Percentiles rank a stretch among this genome's conserved stretches.
These are phyloP conservation scores for Zhengitettix transpicula DNA, from an alignment of 2,888 invertebrate species.

Conservation along the genomic window DNA sequence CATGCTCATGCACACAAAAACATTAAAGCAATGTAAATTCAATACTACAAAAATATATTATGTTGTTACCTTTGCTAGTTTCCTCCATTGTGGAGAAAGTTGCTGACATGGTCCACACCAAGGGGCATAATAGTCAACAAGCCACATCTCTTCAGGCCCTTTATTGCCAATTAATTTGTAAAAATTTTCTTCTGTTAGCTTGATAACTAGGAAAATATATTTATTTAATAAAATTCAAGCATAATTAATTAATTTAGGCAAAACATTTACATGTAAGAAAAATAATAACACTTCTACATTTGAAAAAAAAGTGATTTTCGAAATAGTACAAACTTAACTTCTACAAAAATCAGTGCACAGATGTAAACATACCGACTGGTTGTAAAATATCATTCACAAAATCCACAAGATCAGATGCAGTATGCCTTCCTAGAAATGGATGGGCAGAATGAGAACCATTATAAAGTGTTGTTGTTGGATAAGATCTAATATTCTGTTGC, in stretches of 20 bases:
- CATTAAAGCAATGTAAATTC: not conserved
- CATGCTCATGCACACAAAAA: too few species aligned
- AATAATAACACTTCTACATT: not conserved
- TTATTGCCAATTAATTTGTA: slow-evolving; percentile 33
- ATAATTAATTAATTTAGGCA: not conserved
- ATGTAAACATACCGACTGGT: slow-evolving; percentile 27
- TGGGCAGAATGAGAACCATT: slow-evolving; percentile 35
- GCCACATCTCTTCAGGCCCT: slow-evolving; percentile 37
- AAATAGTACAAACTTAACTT: not conserved
- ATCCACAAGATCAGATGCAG: slow-evolving; percentile 39
- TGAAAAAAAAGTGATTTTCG: not conserved
- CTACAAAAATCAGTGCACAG: not conserved
- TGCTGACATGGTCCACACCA: slow-evolving; percentile 62
- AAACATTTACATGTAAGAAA: not conserved
- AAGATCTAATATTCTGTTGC: slow-evolving; percentile 41
- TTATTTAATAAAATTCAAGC: not conserved
- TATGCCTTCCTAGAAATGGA: slow-evolving; percentile 41
- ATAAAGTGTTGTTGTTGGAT: slow-evolving; percentile 53
- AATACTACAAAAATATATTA: slow-evolving; percentile 4
- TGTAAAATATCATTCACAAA: slow-evolving; percentile 41
- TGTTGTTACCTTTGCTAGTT: slow-evolving; percentile 36
- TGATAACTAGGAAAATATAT: slow-evolving; percentile 29
- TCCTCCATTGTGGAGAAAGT: slow-evolving; percentile 47
- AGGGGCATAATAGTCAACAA: slow-evolving; percentile 54
- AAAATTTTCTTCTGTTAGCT: slow-evolving; percentile 36